Conservation (phyloP, 1,140 invertebrate species). For the Conus betulinus region DNA sequence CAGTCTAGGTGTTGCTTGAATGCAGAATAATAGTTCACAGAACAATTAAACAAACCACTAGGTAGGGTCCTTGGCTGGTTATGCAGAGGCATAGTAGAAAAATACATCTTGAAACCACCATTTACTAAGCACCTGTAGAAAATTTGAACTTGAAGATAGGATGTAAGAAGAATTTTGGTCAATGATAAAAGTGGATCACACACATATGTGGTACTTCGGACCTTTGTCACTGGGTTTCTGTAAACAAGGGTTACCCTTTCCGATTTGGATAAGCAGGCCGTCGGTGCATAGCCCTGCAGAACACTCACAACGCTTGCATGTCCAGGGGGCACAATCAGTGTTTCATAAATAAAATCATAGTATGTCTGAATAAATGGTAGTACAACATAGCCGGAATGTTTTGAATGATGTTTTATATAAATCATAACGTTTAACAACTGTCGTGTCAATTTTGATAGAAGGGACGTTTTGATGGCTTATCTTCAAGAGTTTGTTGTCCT, state of each 20-base stretch:
- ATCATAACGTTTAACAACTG: background rate
- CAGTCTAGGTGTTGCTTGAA: conserved; percentile 5
- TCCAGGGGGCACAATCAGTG: background rate
- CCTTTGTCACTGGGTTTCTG: background rate
- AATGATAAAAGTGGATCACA: background rate
- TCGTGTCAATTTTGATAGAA: background rate
- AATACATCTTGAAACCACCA: too few relatives aligned
- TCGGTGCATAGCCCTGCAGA: background rate
- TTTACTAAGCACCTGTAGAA: too few relatives aligned
- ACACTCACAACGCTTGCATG: background rate
- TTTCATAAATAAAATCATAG: background rate
- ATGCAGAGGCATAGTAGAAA: too few relatives aligned
- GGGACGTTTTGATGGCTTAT: background rate
- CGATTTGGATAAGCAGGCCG: background rate
- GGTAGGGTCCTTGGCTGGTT: background rate
- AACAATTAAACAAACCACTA: conserved; percentile 2
- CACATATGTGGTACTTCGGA: background rate
- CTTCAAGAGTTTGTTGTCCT: background rate
- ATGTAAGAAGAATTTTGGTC: background rate
- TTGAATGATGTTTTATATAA: background rate
- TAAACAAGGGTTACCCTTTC: background rate
- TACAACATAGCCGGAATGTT: background rate
- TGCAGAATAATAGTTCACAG: background rate
- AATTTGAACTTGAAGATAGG: background rate
- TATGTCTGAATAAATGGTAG: background rate